Base-by-base conservation (phyloP, 2,113 vertebrate species). In the Arvicanthis niloticus region DNA sequence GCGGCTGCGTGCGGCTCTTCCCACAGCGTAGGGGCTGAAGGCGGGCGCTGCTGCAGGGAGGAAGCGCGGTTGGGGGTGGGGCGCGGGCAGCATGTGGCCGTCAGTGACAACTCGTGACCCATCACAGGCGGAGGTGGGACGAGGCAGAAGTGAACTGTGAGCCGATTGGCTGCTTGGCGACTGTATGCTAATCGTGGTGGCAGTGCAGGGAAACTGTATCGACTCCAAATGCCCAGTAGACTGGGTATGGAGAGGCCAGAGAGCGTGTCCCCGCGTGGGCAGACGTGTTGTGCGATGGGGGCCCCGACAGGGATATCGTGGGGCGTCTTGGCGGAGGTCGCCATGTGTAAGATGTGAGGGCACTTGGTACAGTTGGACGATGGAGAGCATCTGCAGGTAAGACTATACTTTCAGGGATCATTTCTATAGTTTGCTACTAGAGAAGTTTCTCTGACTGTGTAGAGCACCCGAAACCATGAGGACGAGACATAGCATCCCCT, bases 381-480 rank as follows among this genome's bases (percentile, higher is more conserved):
- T 1, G 0, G 0, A 0, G 0, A 0, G 0, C 0, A 0, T 0
- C 0, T 0, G 0, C 0, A 0, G 0, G 0, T 56, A 65, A 65
- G 62, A 65, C 62, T 65, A 65, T 65, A 65, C 62, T 65, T 65
- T 65, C 62, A 65, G 62, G 62, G 3, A 98, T 98, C 93, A 97
- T 98, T 97, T 98, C 91, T 97, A 96, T 82, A 82, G 80, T 82
- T 82, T 1, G 53, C 40, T 58, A 82, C 80, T 82, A 82, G 80
- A 82, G 80, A 82, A 82, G 80, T 82, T 82, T 82, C 80, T 82
- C 53, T 82, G 65, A 97, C 48, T 4, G 82, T 97, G 96, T 96
- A 93, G 80, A 62, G 80, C 45, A 96, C 93, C 70, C 51, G 11
- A 94, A 96, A 75, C 97, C 91, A 97, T 48, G 94, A 97, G 89